Evolutionary conservation across 1,140 invertebrate species (phyloP).

Genomic region (Drosophila triauraria): DNA sequence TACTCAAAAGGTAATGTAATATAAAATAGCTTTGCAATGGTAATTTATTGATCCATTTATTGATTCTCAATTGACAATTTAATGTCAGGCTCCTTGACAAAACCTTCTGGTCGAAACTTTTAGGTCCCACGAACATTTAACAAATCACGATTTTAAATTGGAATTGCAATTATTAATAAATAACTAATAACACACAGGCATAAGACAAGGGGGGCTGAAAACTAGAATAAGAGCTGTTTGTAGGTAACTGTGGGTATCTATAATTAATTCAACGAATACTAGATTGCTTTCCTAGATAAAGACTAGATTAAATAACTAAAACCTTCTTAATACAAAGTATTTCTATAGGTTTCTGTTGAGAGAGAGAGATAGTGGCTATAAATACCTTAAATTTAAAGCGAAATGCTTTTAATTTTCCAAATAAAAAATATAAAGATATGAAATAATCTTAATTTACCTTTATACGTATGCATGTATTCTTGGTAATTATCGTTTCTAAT

Average conservation of each 20-base stretch:
- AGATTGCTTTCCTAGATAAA: too few relatives aligned
- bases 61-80: not conserved
- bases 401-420: not conserved
- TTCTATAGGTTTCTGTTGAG: not conserved
- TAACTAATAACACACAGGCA: not conserved
- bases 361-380: not conserved
- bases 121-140: not conserved
- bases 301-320: too few relatives aligned
- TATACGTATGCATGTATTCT: not conserved
- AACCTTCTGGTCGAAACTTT: too few relatives aligned
- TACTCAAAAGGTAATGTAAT: too few relatives aligned
- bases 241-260: too few relatives aligned
- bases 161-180: not conserved
- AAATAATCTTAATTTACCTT: slow-evolving; percentile 2
- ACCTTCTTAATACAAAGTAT: too few relatives aligned
- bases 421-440: too few relatives aligned
- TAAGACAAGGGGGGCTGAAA: not conserved
- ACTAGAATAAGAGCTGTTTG: not conserved
- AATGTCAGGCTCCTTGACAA: not conserved
- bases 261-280: not conserved
- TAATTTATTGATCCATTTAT: too few relatives aligned
- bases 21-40: too few relatives aligned
- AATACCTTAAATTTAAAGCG: not conserved
- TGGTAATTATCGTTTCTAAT: not conserved
- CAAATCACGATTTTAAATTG: not conserved